A percentile compares a stretch with the other conserved stretches of the same genome.
phyloP scores from a whole-genome alignment of 2,888 invertebrate species.

The Orthonychiurus folsomi region DNA sequence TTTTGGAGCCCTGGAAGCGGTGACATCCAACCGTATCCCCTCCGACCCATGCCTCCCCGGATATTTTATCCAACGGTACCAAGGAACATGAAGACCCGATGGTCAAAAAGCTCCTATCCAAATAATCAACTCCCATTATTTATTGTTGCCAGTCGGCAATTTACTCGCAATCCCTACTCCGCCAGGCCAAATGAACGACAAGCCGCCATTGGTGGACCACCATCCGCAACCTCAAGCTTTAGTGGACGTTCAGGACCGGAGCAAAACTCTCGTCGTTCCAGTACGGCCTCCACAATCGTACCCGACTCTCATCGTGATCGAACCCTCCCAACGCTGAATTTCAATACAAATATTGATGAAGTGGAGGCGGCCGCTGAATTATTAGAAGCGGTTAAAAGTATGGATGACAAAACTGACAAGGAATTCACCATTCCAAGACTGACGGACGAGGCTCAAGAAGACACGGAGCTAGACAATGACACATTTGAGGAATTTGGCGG shows the following conservation, averaged over 20 bases:
- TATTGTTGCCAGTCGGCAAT: slow-evolving; percentile 36
- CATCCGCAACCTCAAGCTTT: slow-evolving; percentile 6
- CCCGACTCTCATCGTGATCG: slow-evolving; percentile 13
- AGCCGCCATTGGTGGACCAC: background rate
- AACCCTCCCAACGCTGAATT: slow-evolving; percentile 14
- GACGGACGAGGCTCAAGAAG: slow-evolving; percentile 10
- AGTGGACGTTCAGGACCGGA: background rate
- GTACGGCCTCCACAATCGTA: slow-evolving; percentile 9
- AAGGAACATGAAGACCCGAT: slow-evolving; percentile 28
- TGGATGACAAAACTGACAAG: slow-evolving; percentile 32
- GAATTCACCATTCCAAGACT: slow-evolving; percentile 10
- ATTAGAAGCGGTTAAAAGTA: slow-evolving; percentile 29
- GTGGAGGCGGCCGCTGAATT: slow-evolving; percentile 33
- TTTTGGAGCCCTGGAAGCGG: slow-evolving; percentile 33
- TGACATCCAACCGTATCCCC: slow-evolving; percentile 30
- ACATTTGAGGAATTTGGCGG: background rate
- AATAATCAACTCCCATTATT: slow-evolving; percentile 35
- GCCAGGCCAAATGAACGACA: slow-evolving; percentile 30
- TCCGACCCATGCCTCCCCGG: slow-evolving; percentile 36
- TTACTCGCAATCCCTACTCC: slow-evolving; percentile 37
- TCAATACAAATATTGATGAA: slow-evolving; percentile 31
- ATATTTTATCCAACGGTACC: slow-evolving; percentile 37
- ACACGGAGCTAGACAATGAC: slow-evolving; percentile 3
- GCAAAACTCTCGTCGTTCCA: slow-evolving; percentile 17
- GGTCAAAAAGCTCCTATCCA: slow-evolving; percentile 15